These are phyloP conservation scores for Fissipunctia ypsillon DNA, from an alignment of 2,888 invertebrate species.

Conservation along the genomic window DNA sequence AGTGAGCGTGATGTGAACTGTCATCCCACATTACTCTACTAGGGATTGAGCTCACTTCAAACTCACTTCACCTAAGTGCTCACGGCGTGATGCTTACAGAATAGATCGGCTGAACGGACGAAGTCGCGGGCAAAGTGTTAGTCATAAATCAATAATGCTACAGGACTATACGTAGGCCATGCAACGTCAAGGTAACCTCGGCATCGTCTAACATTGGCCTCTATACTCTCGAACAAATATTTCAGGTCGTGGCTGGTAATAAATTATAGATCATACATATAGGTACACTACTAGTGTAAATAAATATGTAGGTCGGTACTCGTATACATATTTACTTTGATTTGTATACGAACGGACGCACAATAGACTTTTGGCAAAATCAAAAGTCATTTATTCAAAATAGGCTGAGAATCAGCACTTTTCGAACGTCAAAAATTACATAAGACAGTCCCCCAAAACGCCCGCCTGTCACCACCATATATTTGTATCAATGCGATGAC, in stretches of 20 bases:
- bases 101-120: background rate
- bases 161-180: slow-evolving; percentile 29
- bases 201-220: slow-evolving; percentile 62
- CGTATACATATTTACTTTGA: background rate
- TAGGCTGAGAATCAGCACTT: too few relatives aligned
- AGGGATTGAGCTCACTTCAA: too few relatives aligned
- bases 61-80: too few relatives aligned
- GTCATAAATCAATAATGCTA: slow-evolving; percentile 11
- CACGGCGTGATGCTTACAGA: too few relatives aligned
- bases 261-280: slow-evolving; percentile 7
- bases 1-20: too few relatives aligned
- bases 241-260: slow-evolving; percentile 57
- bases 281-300: background rate
- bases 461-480: too few relatives aligned
- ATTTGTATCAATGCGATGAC: background rate
- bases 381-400: too few relatives aligned
- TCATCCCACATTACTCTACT: too few relatives aligned
- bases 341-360: slow-evolving; percentile 4
- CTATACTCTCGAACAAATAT: slow-evolving; percentile 43
- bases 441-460: too few relatives aligned
- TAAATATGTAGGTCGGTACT: background rate
- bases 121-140: background rate
- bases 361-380: background rate
- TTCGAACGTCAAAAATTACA: too few relatives aligned
- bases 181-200: slow-evolving; percentile 44